These are phyloP conservation scores for Chauna torquata DNA, from an alignment of 2,113 vertebrate genomes.

Conservation along the genomic window DNA sequence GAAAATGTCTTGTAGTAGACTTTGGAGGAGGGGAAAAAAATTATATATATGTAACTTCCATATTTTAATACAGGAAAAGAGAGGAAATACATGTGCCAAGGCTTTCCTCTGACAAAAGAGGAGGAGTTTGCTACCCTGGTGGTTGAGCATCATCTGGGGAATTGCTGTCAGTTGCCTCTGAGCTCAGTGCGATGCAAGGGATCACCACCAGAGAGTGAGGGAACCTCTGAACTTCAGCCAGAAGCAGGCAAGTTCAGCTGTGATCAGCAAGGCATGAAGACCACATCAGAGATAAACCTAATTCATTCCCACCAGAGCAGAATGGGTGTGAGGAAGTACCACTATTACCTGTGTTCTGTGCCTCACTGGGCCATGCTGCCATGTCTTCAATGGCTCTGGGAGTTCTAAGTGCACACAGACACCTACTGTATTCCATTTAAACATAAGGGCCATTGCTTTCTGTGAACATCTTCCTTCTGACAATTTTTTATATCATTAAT, in stretches of 20 bases:
- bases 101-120: not conserved
- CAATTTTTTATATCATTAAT: not conserved
- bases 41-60: not conserved
- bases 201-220: not conserved
- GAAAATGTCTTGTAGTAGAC: not conserved
- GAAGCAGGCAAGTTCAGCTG: not conserved
- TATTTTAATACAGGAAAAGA: not conserved
- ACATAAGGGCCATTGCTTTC: not conserved
- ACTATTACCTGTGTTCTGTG: no score
- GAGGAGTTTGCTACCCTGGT: not conserved
- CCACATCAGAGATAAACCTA: not conserved
- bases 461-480: not conserved
- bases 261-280: not conserved
- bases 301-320: not conserved
- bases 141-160: not conserved
- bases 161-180: not conserved
- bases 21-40: not conserved
- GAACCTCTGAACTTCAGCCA: not conserved
- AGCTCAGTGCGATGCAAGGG: not conserved
- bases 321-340: not conserved
- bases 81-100: accelerated
- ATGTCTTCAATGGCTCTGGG: not conserved
- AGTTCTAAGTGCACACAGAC: not conserved
- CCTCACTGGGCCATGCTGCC: not conserved
- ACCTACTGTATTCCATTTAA: not conserved